phyloP scores from a whole-genome alignment of 1,140 invertebrate genomes.

The Ceratitis capitata region DNA sequence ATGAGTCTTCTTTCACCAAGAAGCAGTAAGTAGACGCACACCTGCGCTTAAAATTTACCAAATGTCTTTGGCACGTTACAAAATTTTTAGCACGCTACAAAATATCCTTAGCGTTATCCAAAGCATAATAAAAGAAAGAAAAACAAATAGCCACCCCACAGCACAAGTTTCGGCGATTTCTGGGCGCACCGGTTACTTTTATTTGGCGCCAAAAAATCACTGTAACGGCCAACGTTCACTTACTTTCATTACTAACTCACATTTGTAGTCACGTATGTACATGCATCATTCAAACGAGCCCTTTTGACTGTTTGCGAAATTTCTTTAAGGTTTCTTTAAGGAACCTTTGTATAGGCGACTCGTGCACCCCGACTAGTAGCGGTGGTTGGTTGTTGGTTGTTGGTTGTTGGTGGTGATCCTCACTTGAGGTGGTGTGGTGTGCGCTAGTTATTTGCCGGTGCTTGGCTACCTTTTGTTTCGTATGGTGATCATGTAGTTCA shows the following conservation, averaged over 20 bases:
- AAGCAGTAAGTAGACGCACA: background rate
- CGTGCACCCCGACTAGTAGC: background rate
- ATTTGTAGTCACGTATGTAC: background rate
- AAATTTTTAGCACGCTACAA: background rate
- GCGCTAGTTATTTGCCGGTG: background rate
- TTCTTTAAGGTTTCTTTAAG: background rate
- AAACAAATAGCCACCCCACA: background rate
- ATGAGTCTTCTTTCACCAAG: too few relatives aligned
- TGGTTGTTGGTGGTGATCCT: background rate
- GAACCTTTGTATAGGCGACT: background rate
- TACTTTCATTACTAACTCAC: background rate
- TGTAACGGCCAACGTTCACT: constrained; percentile 16
- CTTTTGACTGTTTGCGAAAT: constrained; percentile 1
- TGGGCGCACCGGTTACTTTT: constrained; percentile 13
- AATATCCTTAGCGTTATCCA: background rate
- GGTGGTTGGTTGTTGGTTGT: background rate
- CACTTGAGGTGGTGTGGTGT: background rate
- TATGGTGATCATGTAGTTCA: background rate
- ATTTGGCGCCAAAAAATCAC: constrained; percentile 32
- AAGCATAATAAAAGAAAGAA: background rate
- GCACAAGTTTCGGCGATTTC: background rate
- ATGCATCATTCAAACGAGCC: background rate
- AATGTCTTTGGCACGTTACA: constrained; percentile 12
- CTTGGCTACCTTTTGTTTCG: background rate
- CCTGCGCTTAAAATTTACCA: background rate